These are phyloP conservation scores for Tetramorium bicarinatum DNA, from an alignment of 2,888 invertebrate species.

Conservation along the genomic window DNA sequence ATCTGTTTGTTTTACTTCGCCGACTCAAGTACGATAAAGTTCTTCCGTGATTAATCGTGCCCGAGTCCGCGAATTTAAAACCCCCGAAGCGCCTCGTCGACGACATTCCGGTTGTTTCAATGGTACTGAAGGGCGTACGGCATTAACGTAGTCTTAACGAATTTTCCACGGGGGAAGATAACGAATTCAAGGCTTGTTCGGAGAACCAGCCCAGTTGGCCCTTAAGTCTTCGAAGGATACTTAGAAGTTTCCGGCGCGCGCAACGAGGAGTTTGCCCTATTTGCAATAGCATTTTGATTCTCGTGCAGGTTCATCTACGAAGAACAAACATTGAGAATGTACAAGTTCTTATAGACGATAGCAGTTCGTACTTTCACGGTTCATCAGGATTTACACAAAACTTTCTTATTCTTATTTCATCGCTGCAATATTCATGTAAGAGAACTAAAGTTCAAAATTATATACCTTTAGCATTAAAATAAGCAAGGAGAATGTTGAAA, in stretches of 20 bases:
- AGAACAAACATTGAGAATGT: constrained; percentile 25
- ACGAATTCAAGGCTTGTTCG: constrained; percentile 47
- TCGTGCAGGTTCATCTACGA: constrained; percentile 36
- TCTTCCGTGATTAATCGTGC: constrained; percentile 72
- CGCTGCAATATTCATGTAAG: not conserved
- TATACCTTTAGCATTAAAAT: not conserved
- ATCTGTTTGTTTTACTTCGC: constrained; percentile 66
- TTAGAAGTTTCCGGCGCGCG: constrained; percentile 40
- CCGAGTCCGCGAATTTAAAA: constrained; percentile 54
- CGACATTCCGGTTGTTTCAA: constrained; percentile 56
- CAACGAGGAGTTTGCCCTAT: constrained; percentile 31
- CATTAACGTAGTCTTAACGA: constrained; percentile 49
- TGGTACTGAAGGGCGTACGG: constrained; percentile 43
- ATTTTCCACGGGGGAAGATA: constrained; percentile 55
- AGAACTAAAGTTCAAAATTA: constrained; percentile 5
- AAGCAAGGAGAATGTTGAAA: not conserved
- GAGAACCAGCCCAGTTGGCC: constrained; percentile 16
- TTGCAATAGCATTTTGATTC: constrained; percentile 51
- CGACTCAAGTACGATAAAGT: constrained; percentile 70
- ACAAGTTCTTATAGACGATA: not conserved
- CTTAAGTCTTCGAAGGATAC: constrained; percentile 49
- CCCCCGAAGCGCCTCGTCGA: constrained; percentile 43
- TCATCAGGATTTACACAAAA: not conserved
- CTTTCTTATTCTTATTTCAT: not conserved
- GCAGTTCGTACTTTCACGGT: not conserved